Base-by-base conservation (phyloP, 53 echinoderm and acorn worm species). In the Hippasteria phrygiana region DNA sequence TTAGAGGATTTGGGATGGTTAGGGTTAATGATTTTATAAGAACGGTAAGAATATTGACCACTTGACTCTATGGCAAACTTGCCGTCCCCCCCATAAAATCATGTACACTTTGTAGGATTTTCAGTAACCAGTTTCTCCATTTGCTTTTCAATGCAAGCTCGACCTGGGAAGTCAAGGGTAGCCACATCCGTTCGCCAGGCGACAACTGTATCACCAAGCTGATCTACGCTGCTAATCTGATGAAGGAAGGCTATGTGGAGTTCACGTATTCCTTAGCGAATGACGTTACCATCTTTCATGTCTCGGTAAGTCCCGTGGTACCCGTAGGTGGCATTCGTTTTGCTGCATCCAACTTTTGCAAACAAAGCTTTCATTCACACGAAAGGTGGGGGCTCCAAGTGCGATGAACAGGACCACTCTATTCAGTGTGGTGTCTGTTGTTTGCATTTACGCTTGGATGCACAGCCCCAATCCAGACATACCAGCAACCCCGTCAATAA, bases 161-260 rank as follows among this genome's bases (percentile, higher is more conserved):
- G 2, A 37, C 71, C 0, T 95, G 95, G 98, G 71, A 90, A 16
- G 77, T 92, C 0, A 89, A 82, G 5, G 94, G 93, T 24, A 88
- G 65, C 55, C 95, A 90, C 78, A 90, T 97, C 45, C 80, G 74
- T 7, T 97, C 98, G 16, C 92, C 98, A 11, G 94, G 92, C 27
- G 90, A 89, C 69, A 76, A 89, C 46, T 97, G 98, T 80, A 76
- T 88, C 14, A 56, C 94, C 27, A 94, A 87, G 72, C 89, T 97
- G 1, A 70, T 93, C 46, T 97, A 91, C 75, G 95, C 92, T 48
- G 98, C 98, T 37, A 92, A 94, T 64, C 83, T 97, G 71, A 95
- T 94, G 66, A 97, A 97, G 27, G 87, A 82, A 10, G 97, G 97
- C 38, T 97, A 79, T 38, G 95, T 97, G 24, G 94, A 90, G 55